Evolutionary conservation across 2,113 vertebrate species (phyloP).

Genomic region (Cercocebus atys): DNA sequence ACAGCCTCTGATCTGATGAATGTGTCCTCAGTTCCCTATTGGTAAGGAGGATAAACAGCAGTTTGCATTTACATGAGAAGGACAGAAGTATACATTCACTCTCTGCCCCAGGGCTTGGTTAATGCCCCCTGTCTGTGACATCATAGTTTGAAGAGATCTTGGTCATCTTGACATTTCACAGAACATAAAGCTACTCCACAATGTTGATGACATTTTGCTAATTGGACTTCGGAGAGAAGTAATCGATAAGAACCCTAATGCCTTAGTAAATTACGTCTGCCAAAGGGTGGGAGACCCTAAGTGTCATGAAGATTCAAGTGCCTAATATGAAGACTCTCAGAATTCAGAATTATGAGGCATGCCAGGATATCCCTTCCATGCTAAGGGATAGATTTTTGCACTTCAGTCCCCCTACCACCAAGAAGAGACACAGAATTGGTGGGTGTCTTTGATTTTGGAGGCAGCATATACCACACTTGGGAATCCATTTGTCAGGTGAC

Average conservation of each 20-base stretch:
- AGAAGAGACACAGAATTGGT: not conserved
- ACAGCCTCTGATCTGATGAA: not conserved
- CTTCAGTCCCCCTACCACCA: not conserved
- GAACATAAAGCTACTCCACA: not conserved
- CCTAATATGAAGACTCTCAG: not conserved
- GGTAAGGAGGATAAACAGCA: not conserved
- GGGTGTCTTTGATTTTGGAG: not conserved
- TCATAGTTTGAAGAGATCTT: not conserved
- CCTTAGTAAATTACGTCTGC: not conserved
- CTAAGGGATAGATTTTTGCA: not conserved
- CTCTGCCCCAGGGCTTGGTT: not conserved
- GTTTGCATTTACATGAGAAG: not conserved
- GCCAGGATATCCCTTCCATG: not conserved
- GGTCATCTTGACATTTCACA: not conserved
- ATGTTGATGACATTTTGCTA: not conserved
- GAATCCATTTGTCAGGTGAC: not conserved
- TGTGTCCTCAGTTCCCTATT: not conserved
- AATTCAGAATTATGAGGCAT: not conserved
- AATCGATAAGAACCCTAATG: not conserved
- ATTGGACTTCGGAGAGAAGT: not conserved
- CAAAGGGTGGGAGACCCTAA: not conserved
- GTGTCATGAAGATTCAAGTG: not conserved
- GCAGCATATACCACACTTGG: not conserved
- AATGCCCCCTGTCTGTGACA: not conserved
- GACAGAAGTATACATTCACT: not conserved